Percentiles rank a stretch among this genome's conserved stretches.
Evolutionary conservation across 2,113 vertebrate species (phyloP).

Genomic region (Condylura cristata): DNA sequence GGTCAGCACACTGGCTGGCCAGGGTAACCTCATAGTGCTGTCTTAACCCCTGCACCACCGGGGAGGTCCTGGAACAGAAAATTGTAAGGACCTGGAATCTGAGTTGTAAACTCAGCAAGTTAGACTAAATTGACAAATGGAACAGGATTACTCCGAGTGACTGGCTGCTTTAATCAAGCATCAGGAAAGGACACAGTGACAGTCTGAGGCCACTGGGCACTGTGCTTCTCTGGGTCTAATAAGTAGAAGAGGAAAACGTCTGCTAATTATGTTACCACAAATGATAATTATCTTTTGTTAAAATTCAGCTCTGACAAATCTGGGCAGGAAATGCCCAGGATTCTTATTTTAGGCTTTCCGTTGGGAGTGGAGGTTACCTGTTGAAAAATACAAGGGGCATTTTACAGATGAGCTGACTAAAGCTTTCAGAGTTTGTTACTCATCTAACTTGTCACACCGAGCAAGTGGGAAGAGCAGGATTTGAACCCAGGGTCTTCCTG

Average conservation of each 20-base stretch:
- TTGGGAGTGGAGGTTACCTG: slow-evolving; percentile 11
- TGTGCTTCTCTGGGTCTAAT: background rate
- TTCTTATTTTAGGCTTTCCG: slow-evolving; percentile 66
- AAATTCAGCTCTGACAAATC: slow-evolving; percentile 59
- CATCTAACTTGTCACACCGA: background rate
- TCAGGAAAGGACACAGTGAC: background rate
- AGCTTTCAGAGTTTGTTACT: slow-evolving; percentile 46
- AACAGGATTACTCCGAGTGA: background rate
- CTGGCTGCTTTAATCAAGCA: background rate
- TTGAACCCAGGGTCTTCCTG: slow-evolving; percentile 11
- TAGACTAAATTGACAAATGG: background rate
- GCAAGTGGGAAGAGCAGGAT: background rate
- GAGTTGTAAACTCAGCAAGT: background rate
- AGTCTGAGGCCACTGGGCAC: background rate
- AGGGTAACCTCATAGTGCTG: no score
- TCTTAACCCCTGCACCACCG: no score
- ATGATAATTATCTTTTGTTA: slow-evolving; percentile 67
- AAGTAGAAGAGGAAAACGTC: background rate
- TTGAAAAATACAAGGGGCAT: slow-evolving; percentile 61
- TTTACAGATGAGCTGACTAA: slow-evolving; percentile 47
- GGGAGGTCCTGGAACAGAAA: background rate
- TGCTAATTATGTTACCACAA: slow-evolving; percentile 42
- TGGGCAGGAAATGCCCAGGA: slow-evolving; percentile 5
- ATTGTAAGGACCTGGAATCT: background rate
- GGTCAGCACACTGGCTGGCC: no score